These are phyloP conservation scores for Colinus virginianus DNA, from an alignment of 2,113 vertebrate genomes.

Conservation along the genomic window DNA sequence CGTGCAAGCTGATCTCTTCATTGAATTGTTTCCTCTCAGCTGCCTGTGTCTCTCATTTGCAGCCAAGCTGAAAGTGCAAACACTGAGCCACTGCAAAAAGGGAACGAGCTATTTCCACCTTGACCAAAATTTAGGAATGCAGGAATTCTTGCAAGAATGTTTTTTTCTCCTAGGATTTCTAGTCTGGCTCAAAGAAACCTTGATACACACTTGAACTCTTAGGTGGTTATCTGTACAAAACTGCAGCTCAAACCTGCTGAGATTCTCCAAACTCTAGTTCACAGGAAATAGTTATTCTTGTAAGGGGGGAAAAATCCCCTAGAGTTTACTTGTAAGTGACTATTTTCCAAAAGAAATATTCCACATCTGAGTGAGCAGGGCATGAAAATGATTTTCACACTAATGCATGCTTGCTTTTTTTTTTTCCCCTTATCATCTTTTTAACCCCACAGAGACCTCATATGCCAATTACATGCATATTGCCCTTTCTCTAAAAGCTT, in stretches of 20 bases:
- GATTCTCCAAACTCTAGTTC: slow-evolving; percentile 1
- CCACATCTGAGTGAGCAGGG: not conserved
- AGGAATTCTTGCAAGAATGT: not conserved
- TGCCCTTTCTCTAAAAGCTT: not conserved
- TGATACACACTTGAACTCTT: not conserved
- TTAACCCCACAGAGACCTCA: not conserved
- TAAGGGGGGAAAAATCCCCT: not conserved
- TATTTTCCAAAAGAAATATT: not conserved
- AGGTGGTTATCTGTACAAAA: not conserved
- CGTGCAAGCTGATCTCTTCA: not conserved
- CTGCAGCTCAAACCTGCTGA: not conserved
- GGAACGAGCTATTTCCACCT: not conserved
- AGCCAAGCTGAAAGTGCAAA: not conserved
- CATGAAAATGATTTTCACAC: not conserved
- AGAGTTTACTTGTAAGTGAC: not conserved
- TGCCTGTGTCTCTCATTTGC: accelerated
- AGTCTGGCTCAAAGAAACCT: slow-evolving; percentile 16
- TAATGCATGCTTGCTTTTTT: not conserved
- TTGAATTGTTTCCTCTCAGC: not conserved
- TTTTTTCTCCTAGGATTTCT: slow-evolving; percentile 8
- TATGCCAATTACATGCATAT: not conserved
- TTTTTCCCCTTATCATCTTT: not conserved
- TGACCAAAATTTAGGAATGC: not conserved
- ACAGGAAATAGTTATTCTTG: slow-evolving; percentile 28
- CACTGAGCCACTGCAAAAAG: not conserved